These are phyloP conservation scores for Corydoras maculifer DNA, from an alignment of 2,113 vertebrate genomes.

Conservation along the genomic window DNA sequence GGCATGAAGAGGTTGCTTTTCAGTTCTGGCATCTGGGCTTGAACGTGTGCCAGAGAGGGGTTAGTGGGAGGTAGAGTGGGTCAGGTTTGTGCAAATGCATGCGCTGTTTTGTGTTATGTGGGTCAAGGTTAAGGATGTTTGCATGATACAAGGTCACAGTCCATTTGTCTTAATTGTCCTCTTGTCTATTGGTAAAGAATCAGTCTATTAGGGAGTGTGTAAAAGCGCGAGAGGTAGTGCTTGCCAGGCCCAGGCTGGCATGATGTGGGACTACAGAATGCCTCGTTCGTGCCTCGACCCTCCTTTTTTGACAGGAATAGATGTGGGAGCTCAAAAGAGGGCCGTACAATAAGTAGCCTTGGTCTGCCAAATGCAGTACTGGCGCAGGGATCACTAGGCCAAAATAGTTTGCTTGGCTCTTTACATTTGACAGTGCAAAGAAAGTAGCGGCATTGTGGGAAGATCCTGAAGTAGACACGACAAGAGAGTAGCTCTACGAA, in stretches of 20 bases:
- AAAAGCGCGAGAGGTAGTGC: slow-evolving; percentile 2
- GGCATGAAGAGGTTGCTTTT: slow-evolving; percentile 50
- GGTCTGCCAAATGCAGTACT: slow-evolving; percentile 25
- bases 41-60: slow-evolving; percentile 39
- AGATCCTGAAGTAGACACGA: slow-evolving; percentile 34
- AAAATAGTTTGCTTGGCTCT: slow-evolving; percentile 41
- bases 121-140: slow-evolving; percentile 40
- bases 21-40: slow-evolving; percentile 49
- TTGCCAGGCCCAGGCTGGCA: slow-evolving; percentile 33
- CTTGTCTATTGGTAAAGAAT: slow-evolving; percentile 22
- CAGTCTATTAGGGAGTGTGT: slow-evolving; percentile 12
- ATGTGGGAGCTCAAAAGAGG: slow-evolving; percentile 23
- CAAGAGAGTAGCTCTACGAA: slow-evolving; percentile 40
- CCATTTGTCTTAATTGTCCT: slow-evolving; percentile 32
- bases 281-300: slow-evolving; percentile 22
- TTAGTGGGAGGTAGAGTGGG: slow-evolving; percentile 28
- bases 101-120: slow-evolving; percentile 25
- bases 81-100: slow-evolving; percentile 25
- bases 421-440: slow-evolving; percentile 30
- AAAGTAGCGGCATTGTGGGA: slow-evolving; percentile 25
- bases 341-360: slow-evolving; percentile 31
- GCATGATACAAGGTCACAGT: slow-evolving; percentile 30
- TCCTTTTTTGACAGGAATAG: slow-evolving; percentile 36
- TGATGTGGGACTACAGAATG: slow-evolving; percentile 25
- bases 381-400: slow-evolving; percentile 41